A percentile compares a stretch with the other conserved stretches of the same genome.
Evolutionary conservation across 2,113 vertebrate species (phyloP).

Genomic region (Sander vitreus): DNA sequence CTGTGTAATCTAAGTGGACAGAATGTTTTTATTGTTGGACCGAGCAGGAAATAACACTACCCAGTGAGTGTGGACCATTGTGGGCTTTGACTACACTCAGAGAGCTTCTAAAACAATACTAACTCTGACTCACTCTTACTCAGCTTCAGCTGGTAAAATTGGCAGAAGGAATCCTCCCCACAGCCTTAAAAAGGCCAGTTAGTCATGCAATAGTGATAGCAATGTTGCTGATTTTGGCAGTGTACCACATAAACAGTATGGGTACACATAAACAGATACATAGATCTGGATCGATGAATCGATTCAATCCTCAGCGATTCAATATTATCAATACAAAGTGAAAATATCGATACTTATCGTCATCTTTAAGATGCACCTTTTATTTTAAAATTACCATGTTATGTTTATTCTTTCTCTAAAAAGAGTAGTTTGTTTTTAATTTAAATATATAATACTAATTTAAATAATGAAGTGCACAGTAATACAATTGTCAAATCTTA

Average conservation of each 20-base stretch:
- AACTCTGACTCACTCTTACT: conserved; percentile 60
- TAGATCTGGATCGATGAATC: no score
- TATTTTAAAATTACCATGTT: no score
- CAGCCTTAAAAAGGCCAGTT: conserved; percentile 26
- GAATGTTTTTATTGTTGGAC: conserved; percentile 37
- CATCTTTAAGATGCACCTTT: no score
- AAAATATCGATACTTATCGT: no score
- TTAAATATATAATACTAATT: no score
- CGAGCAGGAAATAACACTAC: conserved; percentile 21
- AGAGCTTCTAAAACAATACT: conserved; percentile 50
- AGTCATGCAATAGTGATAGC: conserved; percentile 32
- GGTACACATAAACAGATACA: no score
- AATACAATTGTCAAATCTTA: no score
- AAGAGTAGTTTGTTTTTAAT: no score
- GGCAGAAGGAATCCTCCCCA: conserved; percentile 40
- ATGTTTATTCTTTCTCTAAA: no score
- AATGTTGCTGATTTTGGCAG: conserved; percentile 23
- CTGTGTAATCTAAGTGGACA: conserved; percentile 31
- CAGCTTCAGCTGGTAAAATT: conserved; percentile 54
- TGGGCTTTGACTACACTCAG: conserved; percentile 50
- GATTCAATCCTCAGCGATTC: no score
- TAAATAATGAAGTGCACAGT: no score
- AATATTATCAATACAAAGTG: no score
- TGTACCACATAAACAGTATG: background rate
- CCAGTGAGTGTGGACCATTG: conserved; percentile 13